phyloP scores from a whole-genome alignment of 2,888 invertebrate species.

The Holacanthella duospinosa region DNA sequence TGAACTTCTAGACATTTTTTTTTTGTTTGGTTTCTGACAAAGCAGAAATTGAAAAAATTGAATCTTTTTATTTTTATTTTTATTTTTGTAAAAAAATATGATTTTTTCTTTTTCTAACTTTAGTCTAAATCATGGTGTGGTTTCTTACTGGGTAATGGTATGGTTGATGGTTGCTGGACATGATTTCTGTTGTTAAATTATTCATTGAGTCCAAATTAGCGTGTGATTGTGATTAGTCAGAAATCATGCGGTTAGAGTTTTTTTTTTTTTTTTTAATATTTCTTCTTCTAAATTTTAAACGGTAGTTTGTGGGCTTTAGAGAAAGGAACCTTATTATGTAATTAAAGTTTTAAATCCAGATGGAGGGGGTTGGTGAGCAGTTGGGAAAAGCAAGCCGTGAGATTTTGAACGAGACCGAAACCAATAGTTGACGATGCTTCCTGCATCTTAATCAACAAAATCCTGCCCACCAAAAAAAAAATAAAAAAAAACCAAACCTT shows the following conservation, averaged over 20 bases:
- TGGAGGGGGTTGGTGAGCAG: not conserved
- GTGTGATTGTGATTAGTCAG: not conserved
- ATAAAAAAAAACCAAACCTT: no score
- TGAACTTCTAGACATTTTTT: no score
- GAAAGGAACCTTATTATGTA: not conserved
- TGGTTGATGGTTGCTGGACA: no score
- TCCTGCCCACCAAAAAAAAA: no score
- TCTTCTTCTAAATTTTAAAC: not conserved
- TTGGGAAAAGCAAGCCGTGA: slow-evolving; percentile 3
- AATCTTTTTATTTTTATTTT: no score
- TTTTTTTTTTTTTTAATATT: not conserved
- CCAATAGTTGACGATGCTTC: slow-evolving; percentile 19
- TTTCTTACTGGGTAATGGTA: no score
- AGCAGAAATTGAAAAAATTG: no score
- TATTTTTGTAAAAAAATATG: no score
- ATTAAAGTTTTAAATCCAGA: slow-evolving; percentile 1
- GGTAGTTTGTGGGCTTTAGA: not conserved
- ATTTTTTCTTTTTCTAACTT: no score
- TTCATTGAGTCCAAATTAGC: not conserved
- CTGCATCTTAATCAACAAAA: slow-evolving; percentile 24
- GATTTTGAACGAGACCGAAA: slow-evolving; percentile 12
- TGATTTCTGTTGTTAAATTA: not conserved
- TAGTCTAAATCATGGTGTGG: no score
- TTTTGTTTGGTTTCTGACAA: no score
- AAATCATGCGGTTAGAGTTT: not conserved